Conservation (phyloP, 2,888 invertebrate genomes). For the Calameuta pallipes region DNA sequence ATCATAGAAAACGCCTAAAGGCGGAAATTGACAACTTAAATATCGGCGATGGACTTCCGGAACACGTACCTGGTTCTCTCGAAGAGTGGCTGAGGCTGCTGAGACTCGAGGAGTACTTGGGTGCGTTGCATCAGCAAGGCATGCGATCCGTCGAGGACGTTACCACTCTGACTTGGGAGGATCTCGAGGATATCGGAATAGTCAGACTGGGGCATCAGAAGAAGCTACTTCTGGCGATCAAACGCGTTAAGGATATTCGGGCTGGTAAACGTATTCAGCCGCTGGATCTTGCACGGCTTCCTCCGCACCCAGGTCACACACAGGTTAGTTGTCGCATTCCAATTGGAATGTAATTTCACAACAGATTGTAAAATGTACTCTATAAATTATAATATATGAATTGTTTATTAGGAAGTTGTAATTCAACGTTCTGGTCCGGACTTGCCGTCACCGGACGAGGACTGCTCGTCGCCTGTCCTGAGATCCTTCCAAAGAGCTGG, state of each 20-base stretch:
- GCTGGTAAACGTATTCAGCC: constrained; percentile 79
- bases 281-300: constrained; percentile 68
- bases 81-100: constrained; percentile 95
- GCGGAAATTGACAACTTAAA: constrained; percentile 95
- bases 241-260: constrained; percentile 92
- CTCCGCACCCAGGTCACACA: constrained; percentile 67
- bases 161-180: constrained; percentile 97
- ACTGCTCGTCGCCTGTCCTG: constrained; percentile 62
- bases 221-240: constrained; percentile 96
- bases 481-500: constrained; percentile 57
- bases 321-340: constrained; percentile 52
- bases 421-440: constrained; percentile 62
- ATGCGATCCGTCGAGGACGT: constrained; percentile 95
- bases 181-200: constrained; percentile 97
- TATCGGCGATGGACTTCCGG: constrained; percentile 94
- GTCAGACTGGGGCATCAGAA: constrained; percentile 97
- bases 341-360: neutral
- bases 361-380: neutral
- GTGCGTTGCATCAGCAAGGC: constrained; percentile 90
- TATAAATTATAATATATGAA: no score
- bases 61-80: constrained; percentile 92
- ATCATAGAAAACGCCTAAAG: constrained; percentile 95
- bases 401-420: constrained; percentile 54
- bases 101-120: constrained; percentile 91
- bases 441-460: constrained; percentile 63